Evolutionary conservation across 2,113 vertebrate species (phyloP).

Genomic region (Salvator merianae): DNA sequence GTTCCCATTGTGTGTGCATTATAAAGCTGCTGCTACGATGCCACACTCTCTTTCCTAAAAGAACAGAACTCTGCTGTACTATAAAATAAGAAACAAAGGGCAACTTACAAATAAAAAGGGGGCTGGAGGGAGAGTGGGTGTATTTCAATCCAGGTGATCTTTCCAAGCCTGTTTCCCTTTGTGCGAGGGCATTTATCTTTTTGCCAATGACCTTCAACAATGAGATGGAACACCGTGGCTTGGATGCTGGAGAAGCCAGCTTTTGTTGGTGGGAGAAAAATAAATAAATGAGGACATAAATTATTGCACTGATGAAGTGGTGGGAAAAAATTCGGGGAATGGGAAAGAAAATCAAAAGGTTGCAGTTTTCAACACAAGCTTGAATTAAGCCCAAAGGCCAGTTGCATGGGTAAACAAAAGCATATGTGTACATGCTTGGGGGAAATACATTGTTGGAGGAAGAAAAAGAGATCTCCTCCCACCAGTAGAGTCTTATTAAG

Average conservation of each 20-base stretch:
- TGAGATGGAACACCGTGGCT: neutral
- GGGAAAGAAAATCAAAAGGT: neutral
- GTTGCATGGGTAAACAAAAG: neutral
- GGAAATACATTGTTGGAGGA: neutral
- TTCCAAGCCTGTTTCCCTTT: neutral
- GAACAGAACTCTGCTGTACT: neutral
- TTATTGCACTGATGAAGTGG: neutral
- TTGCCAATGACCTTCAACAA: conserved; percentile 24
- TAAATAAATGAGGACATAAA: conserved; percentile 9
- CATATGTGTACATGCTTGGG: too few relatives aligned
- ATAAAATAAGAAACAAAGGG: conserved; percentile 23
- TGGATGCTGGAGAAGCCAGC: neutral
- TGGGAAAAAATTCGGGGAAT: neutral
- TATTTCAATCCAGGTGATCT: conserved; percentile 8
- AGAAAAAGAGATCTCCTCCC: neutral
- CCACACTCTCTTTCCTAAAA: neutral
- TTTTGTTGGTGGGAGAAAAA: neutral
- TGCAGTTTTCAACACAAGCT: neutral
- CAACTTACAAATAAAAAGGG: neutral
- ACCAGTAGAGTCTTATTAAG: too few relatives aligned
- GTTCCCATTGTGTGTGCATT: neutral
- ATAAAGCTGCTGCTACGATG: neutral
- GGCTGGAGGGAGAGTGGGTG: neutral
- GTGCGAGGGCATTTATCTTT: conserved; percentile 23
- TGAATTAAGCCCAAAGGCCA: neutral